phyloP scores from a whole-genome alignment of 2,113 vertebrate species.

The Rhea pennata region DNA sequence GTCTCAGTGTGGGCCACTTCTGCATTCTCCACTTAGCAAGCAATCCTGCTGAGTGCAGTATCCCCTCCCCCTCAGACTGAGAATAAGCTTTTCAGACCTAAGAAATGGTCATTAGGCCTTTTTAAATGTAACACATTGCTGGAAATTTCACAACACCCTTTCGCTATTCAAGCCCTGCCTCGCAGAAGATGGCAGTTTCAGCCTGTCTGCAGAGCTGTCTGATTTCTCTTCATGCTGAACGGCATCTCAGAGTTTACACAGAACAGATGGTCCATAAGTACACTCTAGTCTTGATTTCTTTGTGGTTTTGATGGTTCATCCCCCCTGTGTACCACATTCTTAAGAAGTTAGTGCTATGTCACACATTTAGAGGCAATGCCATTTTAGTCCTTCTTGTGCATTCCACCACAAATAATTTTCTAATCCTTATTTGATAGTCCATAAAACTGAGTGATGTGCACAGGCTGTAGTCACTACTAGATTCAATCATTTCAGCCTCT shows the following conservation, averaged over 20 bases:
- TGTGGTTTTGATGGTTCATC: neutral
- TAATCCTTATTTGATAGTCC: neutral
- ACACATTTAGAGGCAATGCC: neutral
- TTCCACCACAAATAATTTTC: neutral
- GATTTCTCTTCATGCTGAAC: neutral
- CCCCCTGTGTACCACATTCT: neutral
- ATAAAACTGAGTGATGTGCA: accelerated
- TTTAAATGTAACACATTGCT: neutral
- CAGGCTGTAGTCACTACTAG: neutral
- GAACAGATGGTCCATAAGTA: neutral
- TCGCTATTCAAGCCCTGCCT: neutral
- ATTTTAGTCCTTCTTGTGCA: neutral
- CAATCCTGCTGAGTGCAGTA: neutral
- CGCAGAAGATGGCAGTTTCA: neutral
- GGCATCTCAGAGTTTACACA: neutral
- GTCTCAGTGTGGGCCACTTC: neutral
- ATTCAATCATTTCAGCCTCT: neutral
- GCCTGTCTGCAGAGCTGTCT: neutral
- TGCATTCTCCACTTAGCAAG: neutral
- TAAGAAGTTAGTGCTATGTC: neutral
- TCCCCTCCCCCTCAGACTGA: neutral
- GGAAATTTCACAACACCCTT: neutral
- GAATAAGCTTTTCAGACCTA: neutral
- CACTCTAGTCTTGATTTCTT: neutral
- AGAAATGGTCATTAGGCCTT: neutral